Evolutionary conservation across 2,888 invertebrate genomes (phyloP).

Genomic region (Thumatha senex): DNA sequence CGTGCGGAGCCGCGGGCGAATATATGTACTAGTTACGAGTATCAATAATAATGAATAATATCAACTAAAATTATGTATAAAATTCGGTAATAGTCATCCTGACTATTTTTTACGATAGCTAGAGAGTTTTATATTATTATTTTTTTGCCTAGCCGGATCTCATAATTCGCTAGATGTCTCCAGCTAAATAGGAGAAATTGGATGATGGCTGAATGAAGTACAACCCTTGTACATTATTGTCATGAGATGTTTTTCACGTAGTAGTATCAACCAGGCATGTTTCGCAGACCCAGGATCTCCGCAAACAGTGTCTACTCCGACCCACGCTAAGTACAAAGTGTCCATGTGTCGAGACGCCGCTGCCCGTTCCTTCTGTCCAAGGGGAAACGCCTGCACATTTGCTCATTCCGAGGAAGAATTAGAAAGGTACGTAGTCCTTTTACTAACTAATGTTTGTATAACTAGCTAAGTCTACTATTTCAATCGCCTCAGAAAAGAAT

Average conservation of each 20-base stretch:
- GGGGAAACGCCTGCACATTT: constrained; percentile 94
- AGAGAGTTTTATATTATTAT: too few relatives aligned
- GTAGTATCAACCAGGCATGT: neutral
- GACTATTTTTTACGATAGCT: too few relatives aligned
- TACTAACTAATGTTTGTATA: neutral
- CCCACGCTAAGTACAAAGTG: constrained; percentile 92
- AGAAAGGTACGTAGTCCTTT: constrained; percentile 82
- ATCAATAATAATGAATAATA: too few relatives aligned
- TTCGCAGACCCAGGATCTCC: constrained; percentile 55
- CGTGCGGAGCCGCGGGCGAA: too few relatives aligned
- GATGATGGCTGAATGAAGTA: neutral
- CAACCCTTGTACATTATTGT: neutral
- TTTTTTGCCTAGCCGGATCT: too few relatives aligned
- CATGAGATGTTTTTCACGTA: neutral
- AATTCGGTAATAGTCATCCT: too few relatives aligned
- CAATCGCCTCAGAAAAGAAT: too few relatives aligned
- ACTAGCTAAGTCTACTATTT: too few relatives aligned
- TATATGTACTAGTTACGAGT: too few relatives aligned
- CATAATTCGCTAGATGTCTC: too few relatives aligned
- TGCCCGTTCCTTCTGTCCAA: constrained; percentile 91
- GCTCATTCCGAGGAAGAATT: constrained; percentile 96
- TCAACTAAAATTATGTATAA: too few relatives aligned
- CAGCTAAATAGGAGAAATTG: too few relatives aligned
- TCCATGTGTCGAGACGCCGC: constrained; percentile 94
- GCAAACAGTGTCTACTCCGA: constrained; percentile 60